Evolutionary conservation across 1,140 invertebrate genomes (phyloP), one percentile per base, ranked within the genome.

Genomic region (Diabrotica virgifera): DNA sequence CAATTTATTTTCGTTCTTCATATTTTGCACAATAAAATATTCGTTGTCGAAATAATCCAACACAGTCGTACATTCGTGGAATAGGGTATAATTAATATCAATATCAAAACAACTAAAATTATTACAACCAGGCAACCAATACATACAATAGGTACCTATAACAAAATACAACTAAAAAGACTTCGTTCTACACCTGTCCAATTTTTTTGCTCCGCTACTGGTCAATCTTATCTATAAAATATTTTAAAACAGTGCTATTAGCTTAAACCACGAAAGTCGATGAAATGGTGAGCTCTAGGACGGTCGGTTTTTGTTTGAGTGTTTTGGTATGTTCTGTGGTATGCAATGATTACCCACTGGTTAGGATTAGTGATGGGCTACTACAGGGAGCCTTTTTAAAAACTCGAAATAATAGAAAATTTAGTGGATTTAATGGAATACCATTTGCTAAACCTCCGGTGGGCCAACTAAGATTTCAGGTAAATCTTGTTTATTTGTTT

Each of bases 371-470:
- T 55, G 53, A 55, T 11, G 53, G 53, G 6, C 6, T 55, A 55
- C 35, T 55, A 9, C n/a, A 35, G 10, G 53, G 53, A 3, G 35
- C 6, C 6, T 55, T 55, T 55, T 55, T 13, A 35, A 55, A 12
- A 55, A 55, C 53, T 13, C n/a, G 14, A 55, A 55, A 55, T 14
- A 9, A 24, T 55, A 13, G 53, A 35, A 13, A 13, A 35, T 55
- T 55, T 55, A 55, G 53, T 10, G 53, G 53, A 9, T 55, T 55
- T 10, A 55, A 13, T 35, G 9, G 14, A 13, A 55, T 55, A 24
- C 53, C 53, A 10, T 55, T 24, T 24, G 53, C 53, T 6, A 55
- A 55, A 55, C 53, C 53, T 5, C 53, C 53, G 5, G 14, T 55
- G 10, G 53, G 53, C 1, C 5, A 13, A 35, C 53, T 55, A 10